Conservation (phyloP, 2,888 invertebrate genomes). For the Rhingia campestris region DNA sequence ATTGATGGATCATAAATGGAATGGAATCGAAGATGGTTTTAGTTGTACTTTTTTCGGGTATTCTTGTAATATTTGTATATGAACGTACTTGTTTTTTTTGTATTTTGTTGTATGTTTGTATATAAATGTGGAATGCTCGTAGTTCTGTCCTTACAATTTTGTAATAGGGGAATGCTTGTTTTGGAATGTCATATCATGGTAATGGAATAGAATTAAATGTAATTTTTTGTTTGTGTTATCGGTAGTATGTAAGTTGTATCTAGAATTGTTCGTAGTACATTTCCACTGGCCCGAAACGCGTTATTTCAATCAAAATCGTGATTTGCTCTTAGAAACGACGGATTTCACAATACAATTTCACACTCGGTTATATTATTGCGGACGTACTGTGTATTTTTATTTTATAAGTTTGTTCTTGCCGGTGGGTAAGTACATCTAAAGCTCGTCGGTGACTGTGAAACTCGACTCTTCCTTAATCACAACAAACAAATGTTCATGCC, state of each 20-base stretch:
- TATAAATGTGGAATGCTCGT: constrained; percentile 51
- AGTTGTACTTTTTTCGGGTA: not conserved
- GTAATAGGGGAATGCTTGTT: constrained; percentile 16
- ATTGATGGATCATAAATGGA: constrained; percentile 17
- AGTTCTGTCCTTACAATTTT: not conserved
- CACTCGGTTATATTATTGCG: not conserved
- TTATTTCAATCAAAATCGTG: no score
- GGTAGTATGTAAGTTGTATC: constrained; percentile 5
- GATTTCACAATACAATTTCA: not conserved
- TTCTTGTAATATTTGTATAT: constrained; percentile 12
- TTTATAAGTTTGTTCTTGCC: not conserved
- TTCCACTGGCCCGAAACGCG: constrained; percentile 7
- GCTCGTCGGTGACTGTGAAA: not conserved
- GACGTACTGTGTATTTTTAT: constrained; percentile 2
- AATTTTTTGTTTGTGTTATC: constrained; percentile 4
- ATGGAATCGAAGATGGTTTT: constrained; percentile 13
- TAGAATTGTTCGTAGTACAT: not conserved
- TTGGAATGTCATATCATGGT: constrained; percentile 9
- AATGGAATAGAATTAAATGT: constrained; percentile 6
- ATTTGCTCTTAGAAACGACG: not conserved
- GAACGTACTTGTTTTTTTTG: constrained; percentile 15
- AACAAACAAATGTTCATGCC: no score
- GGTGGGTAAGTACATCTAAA: not conserved
- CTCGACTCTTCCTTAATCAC: no score
- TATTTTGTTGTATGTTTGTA: constrained; percentile 45